Evolutionary conservation across 2,888 invertebrate species (phyloP).

Genomic region (Anthrax anthrax): DNA sequence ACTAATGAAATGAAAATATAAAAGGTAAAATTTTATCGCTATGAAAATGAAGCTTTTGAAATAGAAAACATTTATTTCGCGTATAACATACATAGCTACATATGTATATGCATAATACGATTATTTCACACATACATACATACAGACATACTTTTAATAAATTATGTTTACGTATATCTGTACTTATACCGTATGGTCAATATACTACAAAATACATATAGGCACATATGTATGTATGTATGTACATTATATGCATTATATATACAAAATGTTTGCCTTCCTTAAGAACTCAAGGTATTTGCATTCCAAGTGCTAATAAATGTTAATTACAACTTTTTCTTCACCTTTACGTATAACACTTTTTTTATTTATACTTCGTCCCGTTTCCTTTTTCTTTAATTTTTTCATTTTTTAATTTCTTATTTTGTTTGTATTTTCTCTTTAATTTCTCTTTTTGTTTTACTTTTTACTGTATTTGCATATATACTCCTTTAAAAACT

Average conservation of each 20-base stretch:
- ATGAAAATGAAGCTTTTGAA: not conserved
- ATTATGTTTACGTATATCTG: too few relatives aligned
- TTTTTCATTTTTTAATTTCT: not conserved
- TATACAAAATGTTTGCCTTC: too few relatives aligned
- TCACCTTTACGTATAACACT: conserved; percentile 5
- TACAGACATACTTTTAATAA: too few relatives aligned
- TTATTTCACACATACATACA: too few relatives aligned
- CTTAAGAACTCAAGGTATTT: not conserved
- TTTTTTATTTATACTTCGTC: too few relatives aligned
- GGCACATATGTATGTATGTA: too few relatives aligned
- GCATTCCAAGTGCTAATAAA: conserved; percentile 27
- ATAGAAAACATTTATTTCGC: not conserved
- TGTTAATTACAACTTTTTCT: conserved; percentile 33
- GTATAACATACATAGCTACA: too few relatives aligned
- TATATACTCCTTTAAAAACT: not conserved
- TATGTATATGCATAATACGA: too few relatives aligned
- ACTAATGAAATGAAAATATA: not conserved
- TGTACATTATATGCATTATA: too few relatives aligned
- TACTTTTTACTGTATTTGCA: not conserved
- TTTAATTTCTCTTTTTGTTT: not conserved
- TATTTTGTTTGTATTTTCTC: not conserved
- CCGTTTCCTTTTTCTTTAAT: not conserved
- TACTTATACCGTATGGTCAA: too few relatives aligned
- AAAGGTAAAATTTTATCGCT: not conserved
- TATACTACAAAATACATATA: too few relatives aligned